Base-by-base conservation (phyloP, 2,888 invertebrate genomes). In the Pseudococcus viburni region DNA sequence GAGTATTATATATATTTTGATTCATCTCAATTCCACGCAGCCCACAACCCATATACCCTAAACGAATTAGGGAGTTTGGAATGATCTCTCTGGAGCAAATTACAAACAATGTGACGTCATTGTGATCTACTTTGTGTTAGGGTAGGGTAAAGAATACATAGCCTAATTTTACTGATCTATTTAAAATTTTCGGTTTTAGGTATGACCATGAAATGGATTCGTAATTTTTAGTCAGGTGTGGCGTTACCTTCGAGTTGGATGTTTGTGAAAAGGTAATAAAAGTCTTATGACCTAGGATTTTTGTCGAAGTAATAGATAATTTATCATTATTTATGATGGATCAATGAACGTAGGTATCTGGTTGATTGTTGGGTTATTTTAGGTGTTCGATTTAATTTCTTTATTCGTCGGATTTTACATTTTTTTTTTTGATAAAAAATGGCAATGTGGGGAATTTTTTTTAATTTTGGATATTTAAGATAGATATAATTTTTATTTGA, bases 261-360 rank as follows among this genome's bases (percentile, higher is more conserved):
- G 3, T 73, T 73, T 33, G 73, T 73, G 5, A 33, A 33, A 73
- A 33, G 33, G 73, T 73, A 73, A 73, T 73, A 73, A 73, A 73
- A 33, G 42, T 33, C 33, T 73, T 33, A 73, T 17, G 73, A 73
- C 73, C 73, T 73, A 73, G 73, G 73, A 73, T 73, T 33, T 22
- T 73, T 73, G 33, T 73, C 26, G 33, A 39, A 39, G 22, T 12
- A 12, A 73, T 73, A 39, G 73, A 1, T 73, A 33, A 73, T 73
- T 73, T 73, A 73, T 73, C 73, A 73, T 73, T 73, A 2, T 33
- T 73, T 73, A 73, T 73, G 73, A 73, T 73, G 12, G 73, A 73
- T 73, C 73, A 73, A 5, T 33, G 73, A 73, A 73, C 19, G 33
- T 12, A 73, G 1, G 33, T 12, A 73, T 1, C 33, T 17, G 33